Evolutionary conservation across 2,797 vertebrate species (phyloP), one percentile per base, ranked within the genome.

Genomic region (Pseudomugil tenellus): DNA sequence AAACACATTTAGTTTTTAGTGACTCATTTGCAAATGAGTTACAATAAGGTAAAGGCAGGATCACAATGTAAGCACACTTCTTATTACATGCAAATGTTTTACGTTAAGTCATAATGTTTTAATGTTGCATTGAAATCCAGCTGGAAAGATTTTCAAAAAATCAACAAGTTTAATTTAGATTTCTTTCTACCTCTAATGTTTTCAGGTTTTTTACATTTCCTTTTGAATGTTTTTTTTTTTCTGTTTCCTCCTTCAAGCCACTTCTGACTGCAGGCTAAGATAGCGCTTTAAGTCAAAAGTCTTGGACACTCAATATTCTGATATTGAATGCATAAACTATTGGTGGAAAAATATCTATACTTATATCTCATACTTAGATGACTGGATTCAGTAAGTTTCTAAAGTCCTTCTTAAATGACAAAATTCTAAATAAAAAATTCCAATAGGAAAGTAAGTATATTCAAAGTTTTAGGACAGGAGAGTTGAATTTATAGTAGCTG

Each of bases 401-500:
- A 9, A 9, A 34, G 2, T 51, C 5, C 11, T 63, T 7, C 9
- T 57, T 52, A 39, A 16, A 11, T 39, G 14, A 39, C 35, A 39
- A 14, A 39, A 39, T 4, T 39, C 14, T 12, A 39, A 39, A 39
- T 16, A 5, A 5, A 39, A 39, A 3, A 9, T 51, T 26, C 41
- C 10, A 52, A 58, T 28, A 3, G 32, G 10, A 41, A 9, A 3
- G 13, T 19, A 21, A 1, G 58, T 26, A 0, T 29, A 2, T 51
- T 62, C 6, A 31, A 43, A n/a, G 53, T 69, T 19, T 70, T 23
- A 49, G 53, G 49, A 14, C 21, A 68, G 31, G 14, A 69, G 3
- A 69, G 31, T 65, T 13, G 55, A 31, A 65, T 41, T 58, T 68
- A 49, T 11, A 64, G 72, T 76, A 81, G 78, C 82, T 69, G 75